Evolutionary conservation across 2,888 invertebrate species (phyloP).

Genomic region (Acanthosepion esculentum): DNA sequence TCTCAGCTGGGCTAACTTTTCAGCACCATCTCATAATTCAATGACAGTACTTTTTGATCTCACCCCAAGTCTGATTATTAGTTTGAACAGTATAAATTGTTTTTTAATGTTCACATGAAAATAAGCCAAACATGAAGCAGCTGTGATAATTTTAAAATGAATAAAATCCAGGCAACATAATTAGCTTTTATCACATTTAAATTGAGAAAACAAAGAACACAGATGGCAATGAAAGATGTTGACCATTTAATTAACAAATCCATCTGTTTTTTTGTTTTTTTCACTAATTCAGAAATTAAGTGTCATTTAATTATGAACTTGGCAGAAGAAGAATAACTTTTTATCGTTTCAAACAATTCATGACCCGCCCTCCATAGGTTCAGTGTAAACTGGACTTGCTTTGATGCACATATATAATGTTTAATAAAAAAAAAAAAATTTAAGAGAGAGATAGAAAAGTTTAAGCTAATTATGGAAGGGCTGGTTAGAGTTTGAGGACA

Average conservation of each 20-base stretch:
- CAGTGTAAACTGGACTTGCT: too few species aligned
- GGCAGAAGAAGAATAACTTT: background rate
- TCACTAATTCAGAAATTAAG: background rate
- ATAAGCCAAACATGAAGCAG: background rate
- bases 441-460: too few species aligned
- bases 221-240: background rate
- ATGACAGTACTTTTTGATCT: background rate
- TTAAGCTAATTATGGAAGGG: too few species aligned
- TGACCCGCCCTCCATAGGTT: too few species aligned
- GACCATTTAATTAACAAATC: background rate
- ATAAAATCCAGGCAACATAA: slow-evolving; percentile 49
- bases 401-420: too few species aligned
- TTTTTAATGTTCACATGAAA: background rate
- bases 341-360: background rate
- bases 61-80: background rate
- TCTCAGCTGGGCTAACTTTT: too few species aligned
- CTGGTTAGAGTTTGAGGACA: too few species aligned
- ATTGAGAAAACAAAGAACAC: background rate
- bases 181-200: background rate
- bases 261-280: background rate
- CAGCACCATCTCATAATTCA: background rate
- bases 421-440: too few species aligned
- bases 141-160: background rate
- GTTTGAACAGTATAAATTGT: too few species aligned
- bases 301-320: background rate